phyloP scores from a whole-genome alignment of 2,888 invertebrate genomes.

The Therioaphis trifolii region DNA sequence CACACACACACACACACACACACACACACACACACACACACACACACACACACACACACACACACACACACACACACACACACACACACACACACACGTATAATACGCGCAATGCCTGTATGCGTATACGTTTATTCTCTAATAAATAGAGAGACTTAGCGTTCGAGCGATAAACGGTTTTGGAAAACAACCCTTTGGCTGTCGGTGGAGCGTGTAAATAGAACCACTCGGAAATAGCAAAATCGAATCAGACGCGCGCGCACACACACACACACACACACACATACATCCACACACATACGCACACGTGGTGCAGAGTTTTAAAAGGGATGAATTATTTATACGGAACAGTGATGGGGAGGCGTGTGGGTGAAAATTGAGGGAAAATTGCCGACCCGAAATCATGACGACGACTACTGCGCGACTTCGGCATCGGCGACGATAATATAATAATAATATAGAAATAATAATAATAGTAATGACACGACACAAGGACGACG shows the following conservation, averaged over 20 bases:
- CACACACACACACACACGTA: neutral
- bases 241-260: slow-evolving; percentile 45
- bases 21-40: no score
- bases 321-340: slow-evolving; percentile 21
- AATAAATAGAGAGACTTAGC: slow-evolving; percentile 34
- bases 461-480: slow-evolving; percentile 24
- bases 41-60: no score
- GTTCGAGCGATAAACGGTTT: slow-evolving; percentile 59
- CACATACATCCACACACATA: no score
- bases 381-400: slow-evolving; percentile 29
- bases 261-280: no score
- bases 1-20: no score
- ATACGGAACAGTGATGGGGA: neutral
- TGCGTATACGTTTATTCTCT: neutral
- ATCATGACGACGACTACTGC: neutral
- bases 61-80: neutral
- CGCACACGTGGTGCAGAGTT: neutral
- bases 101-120: no score
- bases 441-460: neutral
- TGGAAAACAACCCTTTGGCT: slow-evolving; percentile 58
- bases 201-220: slow-evolving; percentile 56
- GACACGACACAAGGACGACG: no score
- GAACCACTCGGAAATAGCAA: slow-evolving; percentile 32
- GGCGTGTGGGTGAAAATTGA: neutral
- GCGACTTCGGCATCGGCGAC: neutral